Percentiles rank a stretch among this genome's conserved stretches.
Conservation (phyloP, 2,113 vertebrate genomes). For the Eublepharis macularius region DNA sequence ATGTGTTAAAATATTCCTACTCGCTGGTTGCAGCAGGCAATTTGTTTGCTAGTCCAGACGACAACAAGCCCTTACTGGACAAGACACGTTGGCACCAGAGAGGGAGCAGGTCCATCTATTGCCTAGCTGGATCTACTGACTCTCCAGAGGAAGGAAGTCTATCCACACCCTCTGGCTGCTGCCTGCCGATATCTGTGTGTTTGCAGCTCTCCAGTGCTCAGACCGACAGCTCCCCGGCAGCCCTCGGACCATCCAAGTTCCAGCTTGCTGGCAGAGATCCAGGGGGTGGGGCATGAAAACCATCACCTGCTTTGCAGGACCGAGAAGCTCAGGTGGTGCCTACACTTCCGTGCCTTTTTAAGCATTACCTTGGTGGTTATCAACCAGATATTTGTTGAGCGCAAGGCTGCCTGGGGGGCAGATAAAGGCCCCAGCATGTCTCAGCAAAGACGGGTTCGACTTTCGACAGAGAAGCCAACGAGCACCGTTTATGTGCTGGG, state of each 20-base stretch:
- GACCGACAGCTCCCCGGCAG: too few relatives aligned
- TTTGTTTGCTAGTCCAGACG: too few relatives aligned
- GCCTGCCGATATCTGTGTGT: too few relatives aligned
- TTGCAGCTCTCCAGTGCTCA: neutral
- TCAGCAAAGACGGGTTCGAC: conserved; percentile 66
- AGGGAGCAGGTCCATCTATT: too few relatives aligned
- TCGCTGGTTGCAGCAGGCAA: too few relatives aligned
- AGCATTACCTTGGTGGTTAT: neutral
- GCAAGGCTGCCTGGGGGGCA: too few relatives aligned
- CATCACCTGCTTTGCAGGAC: neutral
- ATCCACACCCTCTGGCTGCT: neutral
- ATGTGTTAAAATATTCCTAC: too few relatives aligned
- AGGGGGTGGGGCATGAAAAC: conserved; percentile 51
- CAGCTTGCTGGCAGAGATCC: neutral
- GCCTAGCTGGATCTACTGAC: neutral
- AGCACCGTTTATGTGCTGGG: conserved; percentile 70
- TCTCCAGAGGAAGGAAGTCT: neutral
- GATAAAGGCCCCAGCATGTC: conserved; percentile 53
- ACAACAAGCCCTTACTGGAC: too few relatives aligned
- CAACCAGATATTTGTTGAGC: too few relatives aligned
- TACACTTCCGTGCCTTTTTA: conserved; percentile 37
- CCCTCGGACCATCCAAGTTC: neutral
- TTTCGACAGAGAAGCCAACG: conserved; percentile 70
- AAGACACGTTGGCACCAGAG: too few relatives aligned
- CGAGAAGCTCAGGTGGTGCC: neutral